These are phyloP conservation scores for Zeuzera pyrina DNA, from an alignment of 2,888 invertebrate genomes.

Conservation along the genomic window DNA sequence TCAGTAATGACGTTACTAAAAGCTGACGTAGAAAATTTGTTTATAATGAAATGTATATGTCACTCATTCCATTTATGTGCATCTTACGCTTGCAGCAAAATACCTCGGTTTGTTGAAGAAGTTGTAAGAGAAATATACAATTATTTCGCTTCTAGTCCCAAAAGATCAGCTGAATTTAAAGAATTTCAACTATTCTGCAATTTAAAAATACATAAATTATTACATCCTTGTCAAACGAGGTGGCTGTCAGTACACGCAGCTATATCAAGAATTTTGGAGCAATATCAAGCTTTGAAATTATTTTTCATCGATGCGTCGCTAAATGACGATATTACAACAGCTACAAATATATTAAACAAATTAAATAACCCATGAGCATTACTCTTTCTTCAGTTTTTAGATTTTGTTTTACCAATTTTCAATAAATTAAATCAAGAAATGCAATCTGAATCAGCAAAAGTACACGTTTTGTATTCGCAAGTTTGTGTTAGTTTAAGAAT, in stretches of 20 bases:
- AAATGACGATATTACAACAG: conserved; percentile 3
- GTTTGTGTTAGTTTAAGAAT: too few relatives aligned
- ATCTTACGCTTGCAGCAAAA: conserved; percentile 16
- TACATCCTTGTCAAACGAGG: conserved; percentile 12
- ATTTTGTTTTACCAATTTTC: conserved; percentile 8
- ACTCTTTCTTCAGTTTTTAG: conserved; percentile 9
- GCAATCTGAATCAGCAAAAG: too few relatives aligned
- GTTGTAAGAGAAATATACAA: conserved; percentile 16
- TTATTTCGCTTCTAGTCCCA: conserved; percentile 15
- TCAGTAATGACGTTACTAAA: conserved; percentile 1
- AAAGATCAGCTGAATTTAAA: conserved; percentile 11
- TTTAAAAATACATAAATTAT: conserved; percentile 7
- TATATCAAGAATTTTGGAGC: conserved; percentile 9
- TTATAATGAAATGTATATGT: background rate
- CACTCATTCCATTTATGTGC: conserved; percentile 10
- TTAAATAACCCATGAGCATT: conserved; percentile 7
- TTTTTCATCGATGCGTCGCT: conserved; percentile 6
- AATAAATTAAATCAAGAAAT: background rate
- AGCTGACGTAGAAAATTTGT: background rate
- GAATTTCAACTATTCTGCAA: conserved; percentile 8
- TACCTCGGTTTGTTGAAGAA: conserved; percentile 15
- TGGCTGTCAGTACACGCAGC: conserved; percentile 11
- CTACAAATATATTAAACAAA: conserved; percentile 5
- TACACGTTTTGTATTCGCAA: too few relatives aligned
- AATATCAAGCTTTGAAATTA: conserved; percentile 6